Evolutionary conservation across 2,113 vertebrate species (phyloP).

Genomic region (Nothoprocta pentlandii): DNA sequence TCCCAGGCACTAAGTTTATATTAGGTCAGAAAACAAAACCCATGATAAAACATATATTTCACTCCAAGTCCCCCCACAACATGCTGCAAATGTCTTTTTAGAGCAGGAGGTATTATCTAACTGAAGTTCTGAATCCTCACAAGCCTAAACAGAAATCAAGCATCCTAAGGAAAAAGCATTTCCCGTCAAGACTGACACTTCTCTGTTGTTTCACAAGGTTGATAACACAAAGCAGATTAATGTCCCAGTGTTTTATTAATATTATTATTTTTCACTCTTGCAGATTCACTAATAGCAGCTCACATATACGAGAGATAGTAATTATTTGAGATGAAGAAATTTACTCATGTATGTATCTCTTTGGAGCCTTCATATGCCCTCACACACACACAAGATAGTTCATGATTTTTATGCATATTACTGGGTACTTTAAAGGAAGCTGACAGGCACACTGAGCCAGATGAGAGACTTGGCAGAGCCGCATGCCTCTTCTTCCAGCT

Average conservation of each 20-base stretch:
- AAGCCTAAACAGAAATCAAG: background rate
- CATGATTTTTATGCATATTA: background rate
- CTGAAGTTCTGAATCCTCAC: background rate
- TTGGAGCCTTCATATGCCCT: background rate
- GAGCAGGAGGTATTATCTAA: background rate
- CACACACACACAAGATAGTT: background rate
- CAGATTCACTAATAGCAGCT: background rate
- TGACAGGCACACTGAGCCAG: background rate
- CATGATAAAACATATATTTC: background rate
- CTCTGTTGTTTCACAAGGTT: background rate
- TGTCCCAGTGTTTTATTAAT: background rate
- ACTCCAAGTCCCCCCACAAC: background rate
- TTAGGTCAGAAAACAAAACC: background rate
- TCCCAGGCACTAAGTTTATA: background rate
- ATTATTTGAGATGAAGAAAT: background rate
- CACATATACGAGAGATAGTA: background rate
- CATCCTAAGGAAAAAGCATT: background rate
- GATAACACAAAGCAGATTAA: background rate
- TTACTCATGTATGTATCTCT: accelerated
- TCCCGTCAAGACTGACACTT: background rate
- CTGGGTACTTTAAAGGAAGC: background rate
- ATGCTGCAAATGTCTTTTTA: background rate
- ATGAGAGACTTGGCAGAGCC: background rate
- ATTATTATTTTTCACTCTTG: accelerated
- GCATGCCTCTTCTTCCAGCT: background rate